A percentile compares a stretch with the other conserved stretches of the same genome.
Evolutionary conservation across 1,140 invertebrate species (phyloP).

Genomic region (Aphidius ervi): DNA sequence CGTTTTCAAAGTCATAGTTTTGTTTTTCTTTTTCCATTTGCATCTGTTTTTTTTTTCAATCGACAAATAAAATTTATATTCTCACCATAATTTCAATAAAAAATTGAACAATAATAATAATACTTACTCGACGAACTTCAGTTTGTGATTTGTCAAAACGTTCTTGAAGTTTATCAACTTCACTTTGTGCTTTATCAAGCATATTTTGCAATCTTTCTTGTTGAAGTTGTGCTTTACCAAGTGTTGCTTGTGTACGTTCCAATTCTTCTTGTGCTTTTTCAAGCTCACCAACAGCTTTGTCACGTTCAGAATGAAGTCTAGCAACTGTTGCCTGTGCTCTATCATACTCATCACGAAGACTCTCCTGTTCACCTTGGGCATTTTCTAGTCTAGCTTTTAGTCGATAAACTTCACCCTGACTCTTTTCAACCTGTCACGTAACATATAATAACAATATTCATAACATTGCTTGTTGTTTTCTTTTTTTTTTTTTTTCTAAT

Average conservation of each 20-base stretch:
- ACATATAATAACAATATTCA: too few species aligned
- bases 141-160: slow-evolving; percentile 74
- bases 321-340: slow-evolving; percentile 70
- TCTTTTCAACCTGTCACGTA: slow-evolving; percentile 66
- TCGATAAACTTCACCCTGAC: slow-evolving; percentile 90
- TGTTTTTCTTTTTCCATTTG: slow-evolving; percentile 88
- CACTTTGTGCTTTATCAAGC: slow-evolving; percentile 83
- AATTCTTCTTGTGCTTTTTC: slow-evolving; percentile 89
- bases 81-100: not conserved
- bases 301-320: slow-evolving; percentile 80
- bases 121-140: slow-evolving; percentile 74
- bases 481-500: too few species aligned
- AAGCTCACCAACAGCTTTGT: slow-evolving; percentile 77
- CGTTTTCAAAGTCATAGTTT: slow-evolving; percentile 81
- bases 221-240: slow-evolving; percentile 84
- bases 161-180: slow-evolving; percentile 86
- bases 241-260: slow-evolving; percentile 80
- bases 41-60: slow-evolving; percentile 54
- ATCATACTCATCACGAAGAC: slow-evolving; percentile 86
- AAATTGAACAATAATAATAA: slow-evolving; percentile 13
- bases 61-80: slow-evolving; percentile 10
- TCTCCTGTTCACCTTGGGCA: slow-evolving; percentile 89
- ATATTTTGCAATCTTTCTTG: slow-evolving; percentile 85
- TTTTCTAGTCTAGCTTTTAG: slow-evolving; percentile 91
- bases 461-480: too few species aligned